phyloP scores from a whole-genome alignment of 2,113 vertebrate species.

The Myotis davidii region DNA sequence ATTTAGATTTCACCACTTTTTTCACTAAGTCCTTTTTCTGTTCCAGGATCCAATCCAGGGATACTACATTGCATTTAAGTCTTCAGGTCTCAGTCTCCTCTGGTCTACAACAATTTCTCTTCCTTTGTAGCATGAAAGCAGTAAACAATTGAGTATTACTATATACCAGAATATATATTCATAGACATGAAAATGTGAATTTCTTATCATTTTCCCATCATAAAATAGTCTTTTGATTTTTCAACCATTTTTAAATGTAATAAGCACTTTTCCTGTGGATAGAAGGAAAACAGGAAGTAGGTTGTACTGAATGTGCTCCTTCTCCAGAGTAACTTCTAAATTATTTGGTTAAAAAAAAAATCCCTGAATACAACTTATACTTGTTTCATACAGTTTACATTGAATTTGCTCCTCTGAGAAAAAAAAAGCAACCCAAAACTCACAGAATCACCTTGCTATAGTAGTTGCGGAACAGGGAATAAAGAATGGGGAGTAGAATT shows the following conservation, averaged over 20 bases:
- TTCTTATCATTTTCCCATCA: constrained; percentile 22
- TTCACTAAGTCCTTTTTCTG: constrained; percentile 11
- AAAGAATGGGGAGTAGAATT: not conserved
- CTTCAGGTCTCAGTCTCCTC: not conserved
- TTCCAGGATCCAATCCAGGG: constrained; percentile 3
- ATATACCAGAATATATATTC: not conserved
- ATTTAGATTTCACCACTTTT: constrained; percentile 30
- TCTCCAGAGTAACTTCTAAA: constrained; percentile 27
- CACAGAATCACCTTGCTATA: not conserved
- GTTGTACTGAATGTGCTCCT: not conserved
- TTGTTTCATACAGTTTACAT: constrained; percentile 1
- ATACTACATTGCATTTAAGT: not conserved
- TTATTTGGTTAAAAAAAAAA: not conserved
- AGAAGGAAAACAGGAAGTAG: not conserved
- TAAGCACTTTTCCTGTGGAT: not conserved
- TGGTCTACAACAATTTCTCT: not conserved
- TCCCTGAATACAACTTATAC: not conserved
- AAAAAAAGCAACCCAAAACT: constrained; percentile 28
- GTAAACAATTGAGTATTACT: not conserved
- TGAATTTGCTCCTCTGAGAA: not conserved
- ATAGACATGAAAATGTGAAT: not conserved
- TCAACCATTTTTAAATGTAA: not conserved
- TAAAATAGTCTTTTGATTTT: constrained; percentile 6
- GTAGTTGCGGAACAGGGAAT: not conserved
- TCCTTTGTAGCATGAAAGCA: not conserved